Percentiles rank a stretch among this genome's conserved stretches.
Evolutionary conservation across 1,140 invertebrate genomes (phyloP).

Genomic region (Magallana angulata): DNA sequence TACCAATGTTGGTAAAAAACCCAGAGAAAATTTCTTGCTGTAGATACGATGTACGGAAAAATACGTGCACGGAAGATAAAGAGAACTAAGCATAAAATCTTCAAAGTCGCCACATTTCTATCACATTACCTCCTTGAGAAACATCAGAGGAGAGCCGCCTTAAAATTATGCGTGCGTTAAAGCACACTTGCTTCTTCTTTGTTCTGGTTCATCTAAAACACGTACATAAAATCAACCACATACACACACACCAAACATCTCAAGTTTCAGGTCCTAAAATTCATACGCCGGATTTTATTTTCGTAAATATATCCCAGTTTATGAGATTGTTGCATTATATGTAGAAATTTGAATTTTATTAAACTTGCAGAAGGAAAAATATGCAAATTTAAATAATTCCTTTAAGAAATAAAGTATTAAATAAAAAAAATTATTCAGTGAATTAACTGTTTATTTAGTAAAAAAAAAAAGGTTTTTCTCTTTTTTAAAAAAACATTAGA

Average conservation of each 20-base stretch:
- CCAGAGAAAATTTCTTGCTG: no score
- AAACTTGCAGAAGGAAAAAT: no score
- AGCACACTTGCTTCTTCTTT: not conserved
- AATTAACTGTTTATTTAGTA: no score
- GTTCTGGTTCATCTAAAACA: not conserved
- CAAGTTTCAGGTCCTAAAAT: not conserved
- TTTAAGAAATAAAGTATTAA: no score
- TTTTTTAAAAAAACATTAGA: no score
- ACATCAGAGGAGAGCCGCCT: not conserved
- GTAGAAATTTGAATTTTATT: no score
- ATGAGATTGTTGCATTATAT: no score
- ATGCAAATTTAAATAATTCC: no score
- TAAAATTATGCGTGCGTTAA: slow-evolving; percentile 23
- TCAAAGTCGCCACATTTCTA: slow-evolving; percentile 28
- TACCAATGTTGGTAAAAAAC: no score
- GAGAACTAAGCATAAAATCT: not conserved
- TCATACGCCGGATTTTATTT: not conserved
- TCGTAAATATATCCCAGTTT: not conserved
- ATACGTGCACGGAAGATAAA: not conserved
- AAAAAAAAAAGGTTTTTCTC: no score
- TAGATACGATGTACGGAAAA: no score
- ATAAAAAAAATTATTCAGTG: no score
- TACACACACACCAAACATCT: not conserved
- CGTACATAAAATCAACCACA: not conserved
- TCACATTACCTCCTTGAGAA: slow-evolving; percentile 30